Evolutionary conservation across 2,797 vertebrate species (phyloP), one percentile per base, ranked within the genome.

Genomic region (Borostomias antarcticus): DNA sequence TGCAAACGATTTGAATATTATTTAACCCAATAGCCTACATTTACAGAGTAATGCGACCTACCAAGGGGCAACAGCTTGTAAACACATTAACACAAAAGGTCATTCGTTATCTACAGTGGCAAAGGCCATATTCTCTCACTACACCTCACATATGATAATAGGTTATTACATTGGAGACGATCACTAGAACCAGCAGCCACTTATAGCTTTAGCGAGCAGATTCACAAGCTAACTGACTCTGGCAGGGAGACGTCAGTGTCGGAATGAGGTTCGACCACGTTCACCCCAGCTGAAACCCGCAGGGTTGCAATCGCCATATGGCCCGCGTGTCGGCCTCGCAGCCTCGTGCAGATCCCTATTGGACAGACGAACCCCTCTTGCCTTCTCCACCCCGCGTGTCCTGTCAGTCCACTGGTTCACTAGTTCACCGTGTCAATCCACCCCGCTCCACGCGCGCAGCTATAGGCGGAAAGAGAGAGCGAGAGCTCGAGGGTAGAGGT

Each of bases 251-350:
- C 47, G 56, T 67, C 64, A 58, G 73, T 70, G 68, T 79, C 63
- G 69, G 62, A 74, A 76, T 72, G 58, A 74, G 53, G 53, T 70
- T 70, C 5, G 63, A 58, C 70, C 75, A 71, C 64, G 58, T 52
- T 80, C 58, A 68, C 72, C 64, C 74, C 73, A 66, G 48, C 62
- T 51, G 62, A 70, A 74, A 58, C 56, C 76, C 72, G 70, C 76
- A 75, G 88, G n/a, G 86, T 92, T 89, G 89, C 81, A 87, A 80
- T 75, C 84, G 85, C 86, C 89, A 90, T 88, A 87, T 91, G 90
- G 88, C 77, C 77, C 66, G 70, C 61, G 81, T 73, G 71, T 78
- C 78, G 86, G 83, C 84, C 43, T 62, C 8, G 45, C 43, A 62
- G 59, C 66, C 52, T 62, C 45, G 56, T 33, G 64, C 69, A 82